phyloP scores from a whole-genome alignment of 2,797 vertebrate genomes.

The Spinibarbus caldwelli region DNA sequence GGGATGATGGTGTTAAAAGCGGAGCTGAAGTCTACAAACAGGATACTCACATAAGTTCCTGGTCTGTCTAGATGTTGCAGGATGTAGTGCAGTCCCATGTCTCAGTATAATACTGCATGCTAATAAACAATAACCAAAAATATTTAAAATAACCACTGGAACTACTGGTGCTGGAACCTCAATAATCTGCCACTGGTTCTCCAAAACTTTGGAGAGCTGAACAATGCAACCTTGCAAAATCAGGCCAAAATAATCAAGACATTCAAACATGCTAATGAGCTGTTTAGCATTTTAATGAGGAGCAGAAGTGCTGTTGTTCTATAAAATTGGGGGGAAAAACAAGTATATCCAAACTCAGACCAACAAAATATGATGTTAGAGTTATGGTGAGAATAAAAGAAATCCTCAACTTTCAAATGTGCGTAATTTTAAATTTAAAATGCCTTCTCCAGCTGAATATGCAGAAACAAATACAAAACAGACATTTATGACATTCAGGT shows the following conservation, averaged over 20 bases:
- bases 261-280: conserved; percentile 12
- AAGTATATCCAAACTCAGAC: background rate
- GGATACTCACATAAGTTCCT: too few species aligned
- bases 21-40: too few species aligned
- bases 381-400: background rate
- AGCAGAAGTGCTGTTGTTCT: conserved; percentile 20
- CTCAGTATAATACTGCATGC: background rate
- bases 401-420: background rate
- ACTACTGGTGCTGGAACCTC: background rate
- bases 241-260: conserved; percentile 29
- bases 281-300: conserved; percentile 28
- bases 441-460: background rate
- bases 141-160: background rate
- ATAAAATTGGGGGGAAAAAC: background rate
- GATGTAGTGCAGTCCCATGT: too few species aligned
- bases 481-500: background rate
- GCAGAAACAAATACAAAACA: background rate
- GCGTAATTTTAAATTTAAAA: background rate
- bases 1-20: too few species aligned
- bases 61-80: too few species aligned
- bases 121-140: background rate
- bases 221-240: conserved; percentile 3
- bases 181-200: background rate
- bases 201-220: conserved; percentile 7
- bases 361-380: background rate